Evolutionary conservation across 2,113 vertebrate species (phyloP), one percentile per base, ranked within the genome.

Genomic region (Callaeas wilsoni): DNA sequence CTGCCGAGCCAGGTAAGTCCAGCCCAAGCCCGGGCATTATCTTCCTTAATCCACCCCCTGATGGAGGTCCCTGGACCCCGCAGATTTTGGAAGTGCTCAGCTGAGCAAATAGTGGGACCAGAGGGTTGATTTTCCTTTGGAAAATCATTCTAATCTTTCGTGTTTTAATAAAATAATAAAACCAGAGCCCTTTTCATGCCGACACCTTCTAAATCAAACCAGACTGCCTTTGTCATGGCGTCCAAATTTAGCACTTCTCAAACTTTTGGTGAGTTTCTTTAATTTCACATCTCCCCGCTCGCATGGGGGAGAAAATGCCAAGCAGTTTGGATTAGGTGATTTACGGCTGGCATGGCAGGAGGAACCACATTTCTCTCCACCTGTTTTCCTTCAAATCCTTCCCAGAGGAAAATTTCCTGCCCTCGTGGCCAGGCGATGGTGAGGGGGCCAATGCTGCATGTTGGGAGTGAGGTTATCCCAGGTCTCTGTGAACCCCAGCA

Each of bases 161-260:
- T 52, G 84, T 95, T 95, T 93, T 94, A 96, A 96, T 91, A 95
- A 91, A 96, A 93, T 93, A 95, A 90, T 90, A 85, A 95, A 95
- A 93, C 71, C 3, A 21, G 81, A 67, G 62, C 90, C 53, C 60
- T 92, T 95, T 90, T 89, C 76, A 55, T 4, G 21, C 94, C 5
- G 30, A 81, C 95, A 96, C 94, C 93, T 94, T 90, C 71, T 97
- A 94, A 96, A 97, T 93, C 93, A 95, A 97, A 87, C 91, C 96
- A 96, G 90, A 47, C 91, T 91, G 92, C 96, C 84, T 96, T 96
- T 91, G 94, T 89, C 93, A 75, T 22, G 71, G 74, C 19, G 5
- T 80, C 95, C 95, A 97, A 85, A 96, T 90, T 91, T 84, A 96
- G 90, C 92, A 89, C 91, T 84, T 95, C 76, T 94, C 85, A 63